Base-by-base conservation (phyloP, 2,888 invertebrate species). In the Pomacea canaliculata region DNA sequence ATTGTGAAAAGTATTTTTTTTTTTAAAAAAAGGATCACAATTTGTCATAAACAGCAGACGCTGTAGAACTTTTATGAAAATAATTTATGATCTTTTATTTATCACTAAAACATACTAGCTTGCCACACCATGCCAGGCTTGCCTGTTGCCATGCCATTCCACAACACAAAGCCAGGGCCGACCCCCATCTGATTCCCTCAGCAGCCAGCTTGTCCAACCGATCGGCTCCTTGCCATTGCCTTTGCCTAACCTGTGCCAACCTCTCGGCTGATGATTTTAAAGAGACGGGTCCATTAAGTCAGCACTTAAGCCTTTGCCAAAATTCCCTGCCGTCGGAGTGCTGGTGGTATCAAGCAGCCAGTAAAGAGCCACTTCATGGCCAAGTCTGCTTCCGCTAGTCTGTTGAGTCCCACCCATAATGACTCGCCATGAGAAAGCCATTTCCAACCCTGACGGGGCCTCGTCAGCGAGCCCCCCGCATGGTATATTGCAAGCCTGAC, bases 71-170 rank as follows among this genome's bases (percentile, higher is more conserved):
- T 51, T 56, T 13, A 56, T 56, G 51, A 56, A 56, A 56, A 56
- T 56, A 56, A 56, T 56, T 56, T 56, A 56, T 56, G 51, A 56
- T 56, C 27, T 74, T 74, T 67, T 74, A 56, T 74, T 74, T 74
- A 74, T 74, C 74, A 74, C 68, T 74, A 74, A 46, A 71, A 60
- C 71, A 71, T 27, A 60, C 59, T 73, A 74, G 23, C 67, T 60
- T 74, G 67, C 74, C 51, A 56, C 51, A 56, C 51, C 74, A 46
- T 74, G 74, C 49, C 74, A 27, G 62, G 27, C 69, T 69, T 67
- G 68, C 73, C 60, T 59, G 69, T 74, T 74, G 74, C 74, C 74
- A 48, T 74, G 60, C 73, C 73, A 73, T 68, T 65, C 73, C 73
- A 73, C 67, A 68, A 67, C 73, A 69, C 73, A 73, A 62, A 62